phyloP scores from a whole-genome alignment of 2,113 vertebrate genomes.

The Trinectes maculatus region DNA sequence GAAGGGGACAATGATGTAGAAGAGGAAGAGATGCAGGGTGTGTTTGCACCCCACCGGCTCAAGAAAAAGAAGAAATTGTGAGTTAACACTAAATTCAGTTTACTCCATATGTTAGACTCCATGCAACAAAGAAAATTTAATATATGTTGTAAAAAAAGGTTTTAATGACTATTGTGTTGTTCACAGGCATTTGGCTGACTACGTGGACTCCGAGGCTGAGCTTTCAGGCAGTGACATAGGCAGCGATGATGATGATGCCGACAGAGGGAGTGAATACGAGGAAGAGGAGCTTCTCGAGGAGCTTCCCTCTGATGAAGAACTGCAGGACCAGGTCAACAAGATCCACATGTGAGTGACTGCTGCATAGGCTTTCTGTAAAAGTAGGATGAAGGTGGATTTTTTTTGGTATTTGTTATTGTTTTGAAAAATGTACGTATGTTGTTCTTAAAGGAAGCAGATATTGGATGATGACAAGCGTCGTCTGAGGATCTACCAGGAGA shows the following conservation, averaged over 20 bases:
- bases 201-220: conserved; percentile 95
- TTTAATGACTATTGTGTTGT: background rate
- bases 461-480: conserved; percentile 94
- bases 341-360: conserved; percentile 91
- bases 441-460: conserved; percentile 88
- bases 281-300: conserved; percentile 92
- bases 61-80: conserved; percentile 91
- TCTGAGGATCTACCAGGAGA: conserved; percentile 92
- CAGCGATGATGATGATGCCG: conserved; percentile 90
- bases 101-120: background rate
- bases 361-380: too few relatives aligned
- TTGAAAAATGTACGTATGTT: background rate
- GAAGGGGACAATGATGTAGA: conserved; percentile 67
- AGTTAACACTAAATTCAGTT: conserved; percentile 33
- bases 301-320: conserved; percentile 90
- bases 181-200: conserved; percentile 86
- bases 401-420: background rate
- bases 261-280: conserved; percentile 90
- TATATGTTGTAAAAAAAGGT: background rate
- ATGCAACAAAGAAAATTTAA: background rate
- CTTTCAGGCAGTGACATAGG: conserved; percentile 92
- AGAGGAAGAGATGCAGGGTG: conserved; percentile 85
- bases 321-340: conserved; percentile 93
- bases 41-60: conserved; percentile 73
- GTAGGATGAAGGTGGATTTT: background rate